These are phyloP conservation scores for Clunio marinus DNA, from an alignment of 2,888 invertebrate genomes.

Conservation along the genomic window DNA sequence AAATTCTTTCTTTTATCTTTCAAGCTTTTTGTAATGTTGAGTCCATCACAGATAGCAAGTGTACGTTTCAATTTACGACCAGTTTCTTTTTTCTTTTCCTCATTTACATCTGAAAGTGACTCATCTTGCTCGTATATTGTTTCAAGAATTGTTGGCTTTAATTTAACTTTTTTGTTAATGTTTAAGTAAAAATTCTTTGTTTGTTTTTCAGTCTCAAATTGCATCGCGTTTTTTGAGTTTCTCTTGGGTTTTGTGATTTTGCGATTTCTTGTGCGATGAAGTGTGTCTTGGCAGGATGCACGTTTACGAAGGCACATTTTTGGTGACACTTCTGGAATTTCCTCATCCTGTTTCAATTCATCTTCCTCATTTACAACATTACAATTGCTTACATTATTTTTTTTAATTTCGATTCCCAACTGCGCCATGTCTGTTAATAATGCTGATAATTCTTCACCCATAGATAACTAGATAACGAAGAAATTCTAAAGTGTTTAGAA, in stretches of 20 bases:
- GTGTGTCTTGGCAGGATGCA: neutral
- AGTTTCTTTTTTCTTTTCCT: too few relatives aligned
- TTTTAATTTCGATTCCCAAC: neutral
- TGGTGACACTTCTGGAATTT: neutral
- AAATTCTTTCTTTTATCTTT: conserved; percentile 6
- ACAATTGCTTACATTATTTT: too few relatives aligned
- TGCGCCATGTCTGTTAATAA: conserved; percentile 1
- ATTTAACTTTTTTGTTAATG: conserved; percentile 30
- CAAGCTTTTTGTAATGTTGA: conserved; percentile 18
- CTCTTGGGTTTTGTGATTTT: neutral
- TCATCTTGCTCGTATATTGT: conserved; percentile 31
- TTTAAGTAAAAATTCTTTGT: conserved; percentile 15
- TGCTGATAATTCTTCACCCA: neutral
- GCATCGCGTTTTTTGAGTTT: neutral
- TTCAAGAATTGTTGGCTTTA: conserved; percentile 25
- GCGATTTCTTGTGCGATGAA: neutral
- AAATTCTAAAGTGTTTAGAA: neutral
- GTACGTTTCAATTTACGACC: conserved; percentile 9
- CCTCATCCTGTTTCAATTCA: neutral
- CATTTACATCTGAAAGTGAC: neutral
- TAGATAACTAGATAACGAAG: neutral
- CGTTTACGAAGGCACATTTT: neutral
- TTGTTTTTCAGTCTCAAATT: conserved; percentile 28
- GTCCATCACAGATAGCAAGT: conserved; percentile 8
- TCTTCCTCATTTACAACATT: too few relatives aligned